Evolutionary conservation across 2,888 invertebrate genomes (phyloP).

Genomic region (Tenthredo mesomela): DNA sequence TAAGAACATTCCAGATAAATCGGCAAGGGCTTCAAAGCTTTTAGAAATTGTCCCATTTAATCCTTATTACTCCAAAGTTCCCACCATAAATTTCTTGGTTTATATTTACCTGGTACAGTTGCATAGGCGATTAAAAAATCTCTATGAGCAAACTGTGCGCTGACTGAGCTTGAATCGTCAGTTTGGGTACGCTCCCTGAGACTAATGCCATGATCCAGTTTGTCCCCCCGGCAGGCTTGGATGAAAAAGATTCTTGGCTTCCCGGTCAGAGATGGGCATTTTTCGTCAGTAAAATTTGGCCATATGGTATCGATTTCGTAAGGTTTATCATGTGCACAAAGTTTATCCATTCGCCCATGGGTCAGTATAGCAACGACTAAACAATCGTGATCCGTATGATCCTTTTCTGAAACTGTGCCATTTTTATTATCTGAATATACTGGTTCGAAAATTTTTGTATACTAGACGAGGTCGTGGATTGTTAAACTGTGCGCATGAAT

Average conservation of each 20-base stretch:
- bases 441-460: not conserved
- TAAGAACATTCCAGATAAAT: too few species aligned
- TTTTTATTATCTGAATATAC: not conserved
- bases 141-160: conserved; percentile 91
- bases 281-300: conserved; percentile 89
- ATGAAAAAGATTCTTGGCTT: conserved; percentile 89
- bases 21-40: too few species aligned
- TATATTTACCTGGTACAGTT: conserved; percentile 89
- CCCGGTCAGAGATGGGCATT: conserved; percentile 91
- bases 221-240: conserved; percentile 96
- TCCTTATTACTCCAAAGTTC: not conserved
- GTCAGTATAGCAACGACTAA: conserved; percentile 90
- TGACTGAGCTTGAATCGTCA: conserved; percentile 86
- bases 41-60: not conserved
- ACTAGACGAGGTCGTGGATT: conserved; percentile 67
- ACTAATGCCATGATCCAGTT: conserved; percentile 89
- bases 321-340: conserved; percentile 92
- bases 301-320: conserved; percentile 91
- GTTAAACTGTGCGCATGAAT: not conserved
- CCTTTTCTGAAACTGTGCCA: conserved; percentile 83
- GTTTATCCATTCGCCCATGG: conserved; percentile 93
- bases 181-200: conserved; percentile 86
- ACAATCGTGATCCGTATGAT: conserved; percentile 92
- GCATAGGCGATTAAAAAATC: conserved; percentile 97
- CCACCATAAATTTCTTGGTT: not conserved